Evolutionary conservation across 2,113 vertebrate species (phyloP), one percentile per base, ranked within the genome.

Genomic region (Dromiciops gliroides): DNA sequence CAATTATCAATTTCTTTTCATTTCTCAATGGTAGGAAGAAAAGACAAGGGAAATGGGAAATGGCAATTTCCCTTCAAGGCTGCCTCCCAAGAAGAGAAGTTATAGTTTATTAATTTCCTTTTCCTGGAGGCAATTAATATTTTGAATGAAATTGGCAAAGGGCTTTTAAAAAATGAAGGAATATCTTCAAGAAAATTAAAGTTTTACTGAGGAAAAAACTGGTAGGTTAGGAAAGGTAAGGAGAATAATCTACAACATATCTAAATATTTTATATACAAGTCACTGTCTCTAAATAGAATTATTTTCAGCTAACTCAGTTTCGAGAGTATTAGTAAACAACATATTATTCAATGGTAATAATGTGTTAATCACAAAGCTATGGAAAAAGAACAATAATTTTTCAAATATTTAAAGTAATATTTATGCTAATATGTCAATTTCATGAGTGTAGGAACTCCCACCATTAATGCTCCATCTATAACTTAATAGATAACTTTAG

Each of bases 1-100:
- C 95, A 95, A 95, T 97, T 98, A 97, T 47, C 92, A 96, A 97
- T 96, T 97, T 97, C 94, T 96, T 96, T 97, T 96, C 96, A 97
- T 97, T 97, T 96, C 94, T 94, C 95, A 97, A 91, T 94, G 92
- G 96, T 89, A 24, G 90, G 93, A 91, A 93, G 83, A 48, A 51
- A 47, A 91, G 91, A 88, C 28, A 95, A 92, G 93, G 95, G 60
- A 94, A 91, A 96, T 97, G n/a, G 96, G 96, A 95, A 97, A 97
- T 90, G 88, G 93, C 91, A 88, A 95, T 96, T 96, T 96, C 96
- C 48, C 51, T 88, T 96, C 50, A 49, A 60, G 83, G 92, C 26
- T 94, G 91, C 44, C 96, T 95, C 89, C 92, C 90, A 92, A 93
- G 90, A 95, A 90, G 89, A 50, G 48, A 91, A 97, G 52, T 53